These are phyloP conservation scores for Eudyptes chrysolophus DNA, from an alignment of 2,113 vertebrate genomes.

Conservation along the genomic window DNA sequence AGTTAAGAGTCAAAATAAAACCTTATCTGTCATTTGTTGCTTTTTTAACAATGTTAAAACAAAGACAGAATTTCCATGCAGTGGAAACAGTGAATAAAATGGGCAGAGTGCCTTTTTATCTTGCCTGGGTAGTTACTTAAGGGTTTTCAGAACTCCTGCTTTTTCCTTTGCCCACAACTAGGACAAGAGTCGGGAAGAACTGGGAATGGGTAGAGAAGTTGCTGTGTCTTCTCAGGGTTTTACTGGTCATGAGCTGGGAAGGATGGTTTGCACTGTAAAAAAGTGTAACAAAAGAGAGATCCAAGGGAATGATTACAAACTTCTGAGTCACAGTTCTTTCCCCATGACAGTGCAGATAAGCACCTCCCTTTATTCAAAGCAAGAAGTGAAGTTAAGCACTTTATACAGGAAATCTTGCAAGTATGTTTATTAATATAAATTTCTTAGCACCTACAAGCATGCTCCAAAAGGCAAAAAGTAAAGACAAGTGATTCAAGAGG, in stretches of 20 bases:
- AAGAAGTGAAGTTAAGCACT: neutral
- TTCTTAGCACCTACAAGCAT: neutral
- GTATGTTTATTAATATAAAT: neutral
- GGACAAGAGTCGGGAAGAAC: neutral
- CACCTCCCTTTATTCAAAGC: neutral
- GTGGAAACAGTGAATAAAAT: neutral
- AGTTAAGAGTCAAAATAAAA: slow-evolving; percentile 1
- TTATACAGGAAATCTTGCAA: neutral
- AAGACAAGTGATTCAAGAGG: neutral
- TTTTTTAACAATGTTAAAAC: neutral
- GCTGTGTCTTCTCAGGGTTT: neutral
- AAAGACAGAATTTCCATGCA: neutral
- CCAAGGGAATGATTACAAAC: neutral
- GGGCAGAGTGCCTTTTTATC: neutral
- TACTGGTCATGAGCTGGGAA: neutral
- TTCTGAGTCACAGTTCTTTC: neutral
- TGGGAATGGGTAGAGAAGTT: neutral
- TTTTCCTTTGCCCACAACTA: neutral
- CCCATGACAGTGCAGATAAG: neutral
- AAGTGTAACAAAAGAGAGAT: neutral
- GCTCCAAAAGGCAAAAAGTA: neutral
- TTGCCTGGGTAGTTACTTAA: neutral
- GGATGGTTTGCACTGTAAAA: neutral
- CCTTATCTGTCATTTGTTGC: neutral
- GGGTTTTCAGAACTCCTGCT: neutral